Percentiles rank a stretch among this genome's conserved stretches.
These are phyloP conservation scores for Eubasilissa regina DNA, from an alignment of 1,140 invertebrate species.

Conservation along the genomic window DNA sequence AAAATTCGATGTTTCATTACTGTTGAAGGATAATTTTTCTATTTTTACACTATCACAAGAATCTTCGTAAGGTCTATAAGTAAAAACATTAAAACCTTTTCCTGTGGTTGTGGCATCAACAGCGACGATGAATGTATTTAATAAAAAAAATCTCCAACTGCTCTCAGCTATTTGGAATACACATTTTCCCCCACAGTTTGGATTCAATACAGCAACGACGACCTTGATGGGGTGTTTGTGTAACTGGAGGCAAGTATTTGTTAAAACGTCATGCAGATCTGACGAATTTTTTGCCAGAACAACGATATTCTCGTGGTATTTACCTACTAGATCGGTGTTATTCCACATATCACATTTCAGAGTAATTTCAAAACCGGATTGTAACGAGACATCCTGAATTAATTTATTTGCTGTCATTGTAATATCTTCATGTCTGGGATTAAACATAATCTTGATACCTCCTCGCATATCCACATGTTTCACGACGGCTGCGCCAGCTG, in stretches of 20 bases:
- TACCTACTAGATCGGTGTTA: not conserved
- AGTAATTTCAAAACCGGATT: not conserved
- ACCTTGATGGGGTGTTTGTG: constrained; percentile 8
- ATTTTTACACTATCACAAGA: not conserved
- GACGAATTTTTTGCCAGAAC: not conserved
- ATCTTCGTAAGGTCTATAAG: not conserved
- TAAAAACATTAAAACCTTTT: not conserved
- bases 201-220: constrained; percentile 2
- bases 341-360: not conserved
- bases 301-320: not conserved
- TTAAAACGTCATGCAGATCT: constrained; percentile 6
- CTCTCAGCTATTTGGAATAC: not conserved
- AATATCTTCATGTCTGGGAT: not conserved
- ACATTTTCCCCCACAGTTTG: not conserved
- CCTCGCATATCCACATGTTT: not conserved
- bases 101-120: not conserved
- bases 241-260: constrained; percentile 4
- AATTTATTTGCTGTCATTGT: not conserved
- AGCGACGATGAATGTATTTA: constrained; percentile 1
- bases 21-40: not conserved
- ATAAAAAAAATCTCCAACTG: not conserved
- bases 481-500: not conserved
- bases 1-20: not conserved
- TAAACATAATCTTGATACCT: not conserved
- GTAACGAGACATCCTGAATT: not conserved